A percentile compares a stretch with the other conserved stretches of the same genome.
These are phyloP conservation scores for Lypha dubia DNA, from an alignment of 2,888 invertebrate species.

Conservation along the genomic window DNA sequence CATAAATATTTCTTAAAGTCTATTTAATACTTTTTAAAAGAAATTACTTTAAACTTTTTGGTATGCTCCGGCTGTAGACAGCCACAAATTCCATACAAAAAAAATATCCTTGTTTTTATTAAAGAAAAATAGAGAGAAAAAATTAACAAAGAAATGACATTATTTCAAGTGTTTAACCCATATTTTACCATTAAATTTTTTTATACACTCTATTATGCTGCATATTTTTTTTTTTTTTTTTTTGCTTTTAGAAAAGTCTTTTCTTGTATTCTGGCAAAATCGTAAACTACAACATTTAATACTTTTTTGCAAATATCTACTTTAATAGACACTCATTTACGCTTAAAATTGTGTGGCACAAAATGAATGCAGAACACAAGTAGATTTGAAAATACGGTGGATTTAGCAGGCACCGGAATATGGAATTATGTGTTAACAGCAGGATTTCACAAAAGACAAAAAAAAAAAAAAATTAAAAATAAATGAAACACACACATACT, in stretches of 20 bases:
- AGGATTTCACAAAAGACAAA: slow-evolving; percentile 29
- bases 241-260: neutral
- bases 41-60: neutral
- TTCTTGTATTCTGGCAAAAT: neutral
- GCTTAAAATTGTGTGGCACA: slow-evolving; percentile 56
- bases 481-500: slow-evolving; percentile 6
- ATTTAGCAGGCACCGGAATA: slow-evolving; percentile 55
- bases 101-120: neutral
- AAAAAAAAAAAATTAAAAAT: neutral
- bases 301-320: slow-evolving; percentile 53
- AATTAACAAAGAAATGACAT: slow-evolving; percentile 19
- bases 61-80: neutral
- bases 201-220: slow-evolving; percentile 40
- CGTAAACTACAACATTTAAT: slow-evolving; percentile 65
- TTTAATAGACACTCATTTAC: slow-evolving; percentile 67
- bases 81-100: neutral
- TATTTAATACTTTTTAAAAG: neutral
- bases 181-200: slow-evolving; percentile 54
- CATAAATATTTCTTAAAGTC: neutral
- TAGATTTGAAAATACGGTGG: slow-evolving; percentile 39
- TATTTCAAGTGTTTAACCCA: slow-evolving; percentile 60
- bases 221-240: slow-evolving; percentile 6
- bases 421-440: slow-evolving; percentile 69
- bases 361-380: slow-evolving; percentile 32
- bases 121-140: no score